A percentile compares a stretch with the other conserved stretches of the same genome.
These are phyloP conservation scores for Takifugu flavidus DNA, from an alignment of 2,113 vertebrate species.

Conservation along the genomic window DNA sequence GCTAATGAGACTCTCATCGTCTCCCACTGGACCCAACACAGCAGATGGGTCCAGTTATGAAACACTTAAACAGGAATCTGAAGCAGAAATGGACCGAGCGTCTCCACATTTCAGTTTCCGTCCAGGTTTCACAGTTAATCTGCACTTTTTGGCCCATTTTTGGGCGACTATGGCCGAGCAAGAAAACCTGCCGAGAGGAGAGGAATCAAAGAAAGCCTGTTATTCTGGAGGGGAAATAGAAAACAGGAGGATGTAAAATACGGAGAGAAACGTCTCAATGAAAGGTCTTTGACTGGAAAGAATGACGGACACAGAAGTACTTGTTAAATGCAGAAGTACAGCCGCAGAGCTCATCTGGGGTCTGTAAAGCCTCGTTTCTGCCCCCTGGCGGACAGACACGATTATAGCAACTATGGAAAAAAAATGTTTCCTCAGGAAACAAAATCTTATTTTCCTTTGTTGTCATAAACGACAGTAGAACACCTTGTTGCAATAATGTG, in stretches of 20 bases:
- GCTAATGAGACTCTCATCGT: slow-evolving; percentile 19
- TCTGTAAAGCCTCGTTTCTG: not conserved
- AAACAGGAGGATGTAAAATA: slow-evolving; percentile 13
- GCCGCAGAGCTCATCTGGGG: not conserved
- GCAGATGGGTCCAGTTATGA: not conserved
- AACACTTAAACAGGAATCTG: slow-evolving; percentile 4
- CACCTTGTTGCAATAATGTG: not conserved
- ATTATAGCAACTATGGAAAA: not conserved
- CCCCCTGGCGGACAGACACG: slow-evolving; percentile 26
- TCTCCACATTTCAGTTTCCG: not conserved
- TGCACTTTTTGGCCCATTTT: too few relatives aligned
- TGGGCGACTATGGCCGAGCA: slow-evolving; percentile 41
- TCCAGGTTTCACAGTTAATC: not conserved
- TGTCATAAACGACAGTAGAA: not conserved
- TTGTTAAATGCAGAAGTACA: slow-evolving; percentile 37
- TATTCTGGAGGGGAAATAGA: too few relatives aligned
- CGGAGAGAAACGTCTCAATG: slow-evolving; percentile 15
- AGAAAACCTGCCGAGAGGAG: slow-evolving; percentile 25
- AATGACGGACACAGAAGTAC: slow-evolving; percentile 46
- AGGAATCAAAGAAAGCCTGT: not conserved
- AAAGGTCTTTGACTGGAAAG: slow-evolving; percentile 62
- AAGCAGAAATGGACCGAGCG: not conserved
- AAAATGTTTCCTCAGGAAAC: slow-evolving; percentile 8
- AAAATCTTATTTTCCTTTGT: not conserved
- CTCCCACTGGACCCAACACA: not conserved